Conservation (phyloP, 1,140 invertebrate genomes). For the Saccostrea cuccullata region DNA sequence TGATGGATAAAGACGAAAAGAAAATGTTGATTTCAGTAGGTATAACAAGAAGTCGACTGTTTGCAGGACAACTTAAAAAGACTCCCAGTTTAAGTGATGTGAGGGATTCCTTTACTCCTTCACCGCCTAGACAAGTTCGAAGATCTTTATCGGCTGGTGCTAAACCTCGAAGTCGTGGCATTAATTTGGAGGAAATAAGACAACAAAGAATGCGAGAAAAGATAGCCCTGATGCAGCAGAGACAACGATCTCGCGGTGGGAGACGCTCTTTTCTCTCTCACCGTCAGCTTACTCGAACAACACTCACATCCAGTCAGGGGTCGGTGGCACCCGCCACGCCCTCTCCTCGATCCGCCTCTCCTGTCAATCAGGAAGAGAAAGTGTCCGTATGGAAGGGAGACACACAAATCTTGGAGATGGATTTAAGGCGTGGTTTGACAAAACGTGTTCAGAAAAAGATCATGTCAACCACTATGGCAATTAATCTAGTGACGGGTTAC, state of each 20-base stretch:
- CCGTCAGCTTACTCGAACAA: neutral
- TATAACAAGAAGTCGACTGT: constrained; percentile 51
- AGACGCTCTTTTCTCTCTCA: constrained; percentile 14
- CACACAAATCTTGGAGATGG: constrained; percentile 65
- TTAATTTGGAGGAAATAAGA: constrained; percentile 62
- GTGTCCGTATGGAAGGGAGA: constrained; percentile 69
- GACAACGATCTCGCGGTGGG: neutral
- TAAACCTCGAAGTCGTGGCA: constrained; percentile 55
- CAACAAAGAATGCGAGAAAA: constrained; percentile 52
- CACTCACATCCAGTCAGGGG: constrained; percentile 41
- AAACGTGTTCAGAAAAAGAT: constrained; percentile 65
- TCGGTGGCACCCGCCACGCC: constrained; percentile 38
- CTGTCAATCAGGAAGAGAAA: constrained; percentile 46
- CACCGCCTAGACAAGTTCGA: constrained; percentile 7
- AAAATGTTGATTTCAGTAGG: constrained; percentile 55
- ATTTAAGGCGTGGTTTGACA: constrained; percentile 68
- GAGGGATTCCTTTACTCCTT: neutral
- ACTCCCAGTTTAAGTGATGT: constrained; percentile 63
- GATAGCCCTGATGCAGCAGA: constrained; percentile 39
- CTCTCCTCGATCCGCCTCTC: constrained; percentile 27
- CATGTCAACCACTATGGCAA: constrained; percentile 59
- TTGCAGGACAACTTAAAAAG: constrained; percentile 58
- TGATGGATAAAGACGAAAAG: constrained; percentile 64
- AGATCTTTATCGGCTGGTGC: constrained; percentile 56
- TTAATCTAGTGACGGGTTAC: constrained; percentile 65